Evolutionary conservation across 2,113 vertebrate species (phyloP).

Genomic region (Vulpes ferrilata): DNA sequence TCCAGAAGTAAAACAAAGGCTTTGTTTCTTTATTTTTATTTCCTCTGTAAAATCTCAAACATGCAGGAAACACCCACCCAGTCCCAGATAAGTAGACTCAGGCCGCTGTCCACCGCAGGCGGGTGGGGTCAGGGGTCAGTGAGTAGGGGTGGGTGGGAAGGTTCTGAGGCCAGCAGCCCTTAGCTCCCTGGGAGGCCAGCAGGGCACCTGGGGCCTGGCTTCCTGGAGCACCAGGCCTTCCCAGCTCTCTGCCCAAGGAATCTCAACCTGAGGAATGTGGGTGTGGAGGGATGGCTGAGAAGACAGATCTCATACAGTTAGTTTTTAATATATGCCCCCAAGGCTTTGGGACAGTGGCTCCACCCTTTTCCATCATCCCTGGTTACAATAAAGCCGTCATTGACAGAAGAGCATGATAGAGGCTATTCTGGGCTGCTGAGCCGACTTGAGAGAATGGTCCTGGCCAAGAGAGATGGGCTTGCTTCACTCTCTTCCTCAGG

Average conservation of each 20-base stretch:
- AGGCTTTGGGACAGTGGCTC: slow-evolving; percentile 52
- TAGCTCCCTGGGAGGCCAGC: background rate
- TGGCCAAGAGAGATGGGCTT: background rate
- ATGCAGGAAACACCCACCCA: slow-evolving; percentile 83
- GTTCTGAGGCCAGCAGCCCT: background rate
- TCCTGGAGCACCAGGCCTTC: background rate
- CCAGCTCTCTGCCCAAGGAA: background rate
- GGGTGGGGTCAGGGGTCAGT: background rate
- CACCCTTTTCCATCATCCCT: slow-evolving; percentile 68
- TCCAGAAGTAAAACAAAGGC: slow-evolving; percentile 78
- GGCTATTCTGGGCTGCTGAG: slow-evolving; percentile 52
- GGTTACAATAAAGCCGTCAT: slow-evolving; percentile 66
- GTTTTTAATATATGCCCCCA: background rate
- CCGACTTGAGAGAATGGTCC: background rate
- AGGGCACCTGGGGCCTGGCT: slow-evolving; percentile 4
- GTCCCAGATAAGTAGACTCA: slow-evolving; percentile 67
- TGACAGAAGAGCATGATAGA: slow-evolving; percentile 51
- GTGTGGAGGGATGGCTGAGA: background rate
- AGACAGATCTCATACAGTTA: background rate
- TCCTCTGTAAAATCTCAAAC: slow-evolving; percentile 81
- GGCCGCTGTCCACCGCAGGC: background rate
- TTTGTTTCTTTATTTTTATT: slow-evolving; percentile 81
- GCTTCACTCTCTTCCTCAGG: background rate
- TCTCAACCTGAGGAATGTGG: slow-evolving; percentile 48
- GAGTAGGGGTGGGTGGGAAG: background rate